Percentiles rank a stretch among this genome's conserved stretches.
These are phyloP conservation scores for Machaerirhynchus nigripectus DNA, from an alignment of 2,113 vertebrate genomes.

Conservation along the genomic window DNA sequence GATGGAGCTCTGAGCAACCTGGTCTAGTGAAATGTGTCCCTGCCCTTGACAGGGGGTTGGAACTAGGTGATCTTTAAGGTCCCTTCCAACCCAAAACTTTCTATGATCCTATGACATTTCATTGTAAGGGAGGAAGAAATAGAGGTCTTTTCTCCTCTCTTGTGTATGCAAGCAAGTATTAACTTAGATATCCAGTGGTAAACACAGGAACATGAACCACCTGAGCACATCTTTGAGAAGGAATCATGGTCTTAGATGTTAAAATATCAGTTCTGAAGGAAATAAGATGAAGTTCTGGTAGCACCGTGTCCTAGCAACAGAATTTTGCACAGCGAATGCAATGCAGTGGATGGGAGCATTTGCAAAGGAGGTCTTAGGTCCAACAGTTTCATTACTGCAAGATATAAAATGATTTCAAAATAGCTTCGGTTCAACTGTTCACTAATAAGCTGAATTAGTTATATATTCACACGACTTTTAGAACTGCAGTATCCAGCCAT, in stretches of 20 bases:
- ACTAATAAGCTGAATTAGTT: neutral
- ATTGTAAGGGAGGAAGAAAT: rapidly evolving
- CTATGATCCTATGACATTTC: neutral
- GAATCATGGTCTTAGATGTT: neutral
- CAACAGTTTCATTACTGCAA: neutral
- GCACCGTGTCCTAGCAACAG: neutral
- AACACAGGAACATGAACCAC: neutral
- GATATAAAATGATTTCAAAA: neutral
- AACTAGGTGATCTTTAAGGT: neutral
- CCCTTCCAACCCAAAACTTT: neutral
- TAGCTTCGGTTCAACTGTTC: neutral
- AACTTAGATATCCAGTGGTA: neutral
- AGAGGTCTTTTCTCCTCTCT: neutral
- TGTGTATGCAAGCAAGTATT: neutral
- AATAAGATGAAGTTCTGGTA: neutral
- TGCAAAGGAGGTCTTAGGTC: neutral
- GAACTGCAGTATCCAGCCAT: neutral
- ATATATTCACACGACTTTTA: neutral
- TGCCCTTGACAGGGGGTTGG: neutral
- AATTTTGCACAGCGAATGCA: neutral
- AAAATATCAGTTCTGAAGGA: neutral
- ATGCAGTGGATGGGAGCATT: neutral
- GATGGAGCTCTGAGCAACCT: neutral
- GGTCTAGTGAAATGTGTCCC: neutral
- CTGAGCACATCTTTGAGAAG: neutral